Evolutionary conservation across 2,888 invertebrate species (phyloP).

Genomic region (Rhorus exstirpatorius): DNA sequence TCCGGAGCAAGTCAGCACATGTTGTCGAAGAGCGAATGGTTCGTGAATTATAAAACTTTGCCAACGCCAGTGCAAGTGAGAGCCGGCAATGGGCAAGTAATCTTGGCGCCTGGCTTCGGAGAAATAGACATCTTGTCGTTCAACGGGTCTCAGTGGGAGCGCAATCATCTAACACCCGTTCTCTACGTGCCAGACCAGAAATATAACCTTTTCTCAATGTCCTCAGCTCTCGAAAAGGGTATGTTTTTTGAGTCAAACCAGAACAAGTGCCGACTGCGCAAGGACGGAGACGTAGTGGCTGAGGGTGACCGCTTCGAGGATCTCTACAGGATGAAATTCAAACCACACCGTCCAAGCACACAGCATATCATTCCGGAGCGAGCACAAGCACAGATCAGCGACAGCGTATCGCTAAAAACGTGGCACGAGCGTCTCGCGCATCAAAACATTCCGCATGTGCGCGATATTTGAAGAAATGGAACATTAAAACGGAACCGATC

Average conservation of each 20-base stretch:
- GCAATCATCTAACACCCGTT: conserved; percentile 45
- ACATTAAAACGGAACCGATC: too few relatives aligned
- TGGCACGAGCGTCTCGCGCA: conserved; percentile 37
- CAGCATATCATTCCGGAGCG: neutral
- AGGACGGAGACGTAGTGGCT: conserved; percentile 27
- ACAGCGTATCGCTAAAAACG: neutral
- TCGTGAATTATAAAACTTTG: conserved; percentile 32
- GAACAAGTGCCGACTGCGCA: conserved; percentile 29
- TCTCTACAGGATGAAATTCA: conserved; percentile 24
- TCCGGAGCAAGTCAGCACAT: conserved; percentile 69
- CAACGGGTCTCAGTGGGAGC: conserved; percentile 59
- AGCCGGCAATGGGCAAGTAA: conserved; percentile 59
- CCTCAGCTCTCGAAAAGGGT: conserved; percentile 61
- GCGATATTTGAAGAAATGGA: too few relatives aligned
- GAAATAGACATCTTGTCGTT: conserved; percentile 65
- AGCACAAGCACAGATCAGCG: neutral
- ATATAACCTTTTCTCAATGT: conserved; percentile 56
- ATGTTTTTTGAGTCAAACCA: neutral
- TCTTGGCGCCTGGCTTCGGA: neutral
- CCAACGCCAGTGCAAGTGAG: neutral
- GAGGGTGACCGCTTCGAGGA: conserved; percentile 8
- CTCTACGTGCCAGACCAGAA: conserved; percentile 55
- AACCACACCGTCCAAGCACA: too few relatives aligned
- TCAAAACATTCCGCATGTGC: conserved; percentile 22
- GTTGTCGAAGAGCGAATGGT: conserved; percentile 60